Conservation (phyloP, 2,797 vertebrate genomes). For the Psittacula derbiana region DNA sequence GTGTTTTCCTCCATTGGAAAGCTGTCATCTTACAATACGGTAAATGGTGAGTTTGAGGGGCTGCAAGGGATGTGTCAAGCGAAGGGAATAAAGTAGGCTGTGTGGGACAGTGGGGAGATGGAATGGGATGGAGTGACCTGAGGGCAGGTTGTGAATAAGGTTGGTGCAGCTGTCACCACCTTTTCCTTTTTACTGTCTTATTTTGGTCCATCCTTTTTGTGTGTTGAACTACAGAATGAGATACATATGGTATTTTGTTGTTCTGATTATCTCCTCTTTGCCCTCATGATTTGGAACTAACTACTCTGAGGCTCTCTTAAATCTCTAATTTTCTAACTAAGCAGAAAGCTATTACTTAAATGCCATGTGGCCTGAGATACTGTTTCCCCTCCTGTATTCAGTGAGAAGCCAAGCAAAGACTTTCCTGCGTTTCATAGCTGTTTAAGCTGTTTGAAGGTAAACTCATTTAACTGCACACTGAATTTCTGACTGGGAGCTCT, state of each 20-base stretch:
- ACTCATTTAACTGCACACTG: rapidly evolving
- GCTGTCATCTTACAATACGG: rapidly evolving
- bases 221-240: background rate
- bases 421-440: background rate
- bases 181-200: background rate
- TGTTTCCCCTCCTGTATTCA: background rate
- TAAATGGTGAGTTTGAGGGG: background rate
- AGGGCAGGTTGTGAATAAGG: background rate
- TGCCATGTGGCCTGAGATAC: background rate
- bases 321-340: background rate
- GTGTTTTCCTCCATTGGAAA: background rate
- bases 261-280: background rate
- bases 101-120: background rate
- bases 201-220: background rate
- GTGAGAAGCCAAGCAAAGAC: background rate
- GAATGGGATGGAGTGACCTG: background rate
- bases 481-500: background rate
- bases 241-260: rapidly evolving
- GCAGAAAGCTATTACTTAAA: background rate
- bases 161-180: background rate
- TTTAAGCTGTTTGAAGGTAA: background rate
- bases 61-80: rapidly evolving
- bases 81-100: rapidly evolving
- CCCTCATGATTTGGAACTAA: background rate
- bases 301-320: background rate